Percentiles rank a stretch among this genome's conserved stretches.
phyloP scores from a whole-genome alignment of 2,113 vertebrate genomes.

The Malaclemys terrapin region DNA sequence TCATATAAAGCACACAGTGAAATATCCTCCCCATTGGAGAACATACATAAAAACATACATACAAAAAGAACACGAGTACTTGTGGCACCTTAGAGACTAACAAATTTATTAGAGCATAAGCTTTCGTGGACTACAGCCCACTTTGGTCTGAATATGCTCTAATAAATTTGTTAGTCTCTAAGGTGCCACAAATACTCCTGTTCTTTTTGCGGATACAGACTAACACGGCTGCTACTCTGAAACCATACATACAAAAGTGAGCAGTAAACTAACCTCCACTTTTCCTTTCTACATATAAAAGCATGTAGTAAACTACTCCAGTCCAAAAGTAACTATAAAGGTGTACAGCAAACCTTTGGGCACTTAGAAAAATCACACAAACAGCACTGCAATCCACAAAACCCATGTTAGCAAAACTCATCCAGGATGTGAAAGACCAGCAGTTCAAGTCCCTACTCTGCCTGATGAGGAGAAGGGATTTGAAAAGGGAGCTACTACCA shows the following conservation, averaged over 20 bases:
- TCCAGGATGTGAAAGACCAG: neutral
- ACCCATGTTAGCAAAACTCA: neutral
- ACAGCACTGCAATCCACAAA: neutral
- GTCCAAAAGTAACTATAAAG: neutral
- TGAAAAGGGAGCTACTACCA: neutral
- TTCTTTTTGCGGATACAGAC: no score
- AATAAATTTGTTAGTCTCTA: no score
- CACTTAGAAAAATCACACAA: neutral
- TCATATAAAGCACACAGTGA: neutral
- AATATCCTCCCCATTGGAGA: neutral
- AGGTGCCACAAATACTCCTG: no score
- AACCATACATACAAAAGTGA: neutral
- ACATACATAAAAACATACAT: neutral
- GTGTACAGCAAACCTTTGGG: neutral
- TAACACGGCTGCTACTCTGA: no score
- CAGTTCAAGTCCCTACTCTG: neutral
- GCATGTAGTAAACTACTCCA: neutral
- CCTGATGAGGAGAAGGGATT: neutral
- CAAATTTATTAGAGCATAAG: no score
- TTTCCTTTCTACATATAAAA: neutral
- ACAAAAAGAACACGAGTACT: neutral
- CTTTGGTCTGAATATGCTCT: no score
- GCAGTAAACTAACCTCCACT: neutral
- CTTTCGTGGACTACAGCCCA: no score
- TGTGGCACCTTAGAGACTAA: no score